phyloP scores from a whole-genome alignment of 1,140 invertebrate species.

The Macrotrachela quadricornifera region DNA sequence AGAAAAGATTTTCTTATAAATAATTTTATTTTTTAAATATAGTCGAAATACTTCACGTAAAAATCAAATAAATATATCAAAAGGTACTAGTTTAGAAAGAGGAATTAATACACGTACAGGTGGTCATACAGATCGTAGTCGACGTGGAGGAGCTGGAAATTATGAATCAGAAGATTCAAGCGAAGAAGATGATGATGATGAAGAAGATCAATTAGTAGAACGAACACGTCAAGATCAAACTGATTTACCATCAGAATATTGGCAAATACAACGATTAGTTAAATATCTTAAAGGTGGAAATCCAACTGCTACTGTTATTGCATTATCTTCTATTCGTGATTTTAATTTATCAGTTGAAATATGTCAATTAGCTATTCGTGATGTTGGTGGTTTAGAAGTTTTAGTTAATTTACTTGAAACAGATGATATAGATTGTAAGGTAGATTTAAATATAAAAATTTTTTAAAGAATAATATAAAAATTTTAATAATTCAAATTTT shows the following conservation, averaged over 20 bases:
- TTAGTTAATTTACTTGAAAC: slow-evolving; percentile 72
- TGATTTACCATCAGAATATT: slow-evolving; percentile 43
- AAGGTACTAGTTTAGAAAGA: no score
- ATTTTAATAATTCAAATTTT: no score
- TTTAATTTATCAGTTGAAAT: slow-evolving; percentile 56
- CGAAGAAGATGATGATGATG: slow-evolving; percentile 13
- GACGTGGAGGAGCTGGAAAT: background rate
- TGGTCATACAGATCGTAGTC: no score
- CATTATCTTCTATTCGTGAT: slow-evolving; percentile 65
- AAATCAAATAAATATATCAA: no score
- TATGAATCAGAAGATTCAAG: background rate
- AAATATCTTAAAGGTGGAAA: slow-evolving; percentile 85
- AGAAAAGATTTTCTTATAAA: no score
- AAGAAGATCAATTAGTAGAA: slow-evolving; percentile 19
- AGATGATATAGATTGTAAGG: slow-evolving; percentile 60
- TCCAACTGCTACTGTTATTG: slow-evolving; percentile 72
- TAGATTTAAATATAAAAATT: slow-evolving; percentile 15
- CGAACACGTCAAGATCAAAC: slow-evolving; percentile 21
- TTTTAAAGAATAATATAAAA: background rate
- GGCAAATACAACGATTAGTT: slow-evolving; percentile 74
- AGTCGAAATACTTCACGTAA: no score
- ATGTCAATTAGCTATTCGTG: slow-evolving; percentile 49
- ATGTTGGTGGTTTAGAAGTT: slow-evolving; percentile 68
- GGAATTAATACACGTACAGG: no score
- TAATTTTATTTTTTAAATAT: no score